phyloP scores from a whole-genome alignment of 2,888 invertebrate species.

The Pammene fasciana region DNA sequence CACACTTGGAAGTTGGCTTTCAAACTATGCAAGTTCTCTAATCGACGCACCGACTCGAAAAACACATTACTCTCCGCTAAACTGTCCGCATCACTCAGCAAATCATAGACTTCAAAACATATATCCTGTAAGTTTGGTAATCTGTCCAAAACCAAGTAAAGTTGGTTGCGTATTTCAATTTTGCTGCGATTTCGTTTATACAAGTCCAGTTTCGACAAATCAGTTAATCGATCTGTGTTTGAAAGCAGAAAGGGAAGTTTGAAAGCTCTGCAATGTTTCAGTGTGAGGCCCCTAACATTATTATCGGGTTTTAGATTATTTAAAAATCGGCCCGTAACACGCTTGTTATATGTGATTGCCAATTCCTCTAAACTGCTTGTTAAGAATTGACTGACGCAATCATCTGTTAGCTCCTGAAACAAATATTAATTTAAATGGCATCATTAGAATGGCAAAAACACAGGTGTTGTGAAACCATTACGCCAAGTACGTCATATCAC shows the following conservation, averaged over 20 bases:
- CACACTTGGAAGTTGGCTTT: neutral
- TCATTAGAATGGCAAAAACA: no score
- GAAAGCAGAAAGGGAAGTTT: neutral
- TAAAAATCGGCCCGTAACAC: neutral
- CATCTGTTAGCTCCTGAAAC: slow-evolving; percentile 1
- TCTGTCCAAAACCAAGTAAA: neutral
- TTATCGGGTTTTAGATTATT: neutral
- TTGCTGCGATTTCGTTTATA: neutral
- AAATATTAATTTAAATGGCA: neutral
- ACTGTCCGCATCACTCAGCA: neutral
- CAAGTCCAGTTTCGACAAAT: neutral
- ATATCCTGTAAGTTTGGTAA: neutral
- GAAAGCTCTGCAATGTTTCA: neutral
- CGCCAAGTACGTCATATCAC: no score
- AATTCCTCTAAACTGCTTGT: neutral
- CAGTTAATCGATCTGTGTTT: neutral
- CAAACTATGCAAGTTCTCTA: neutral
- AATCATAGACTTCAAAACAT: neutral
- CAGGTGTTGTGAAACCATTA: no score
- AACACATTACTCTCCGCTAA: neutral
- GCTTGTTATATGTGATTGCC: neutral
- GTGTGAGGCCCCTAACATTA: neutral
- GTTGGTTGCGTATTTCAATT: neutral
- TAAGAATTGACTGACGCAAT: neutral
- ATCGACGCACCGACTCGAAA: neutral